Percentiles rank a stretch among this genome's conserved stretches.
These are phyloP conservation scores for Nannobrachium achirus DNA, from an alignment of 2,113 vertebrate genomes.

Conservation along the genomic window DNA sequence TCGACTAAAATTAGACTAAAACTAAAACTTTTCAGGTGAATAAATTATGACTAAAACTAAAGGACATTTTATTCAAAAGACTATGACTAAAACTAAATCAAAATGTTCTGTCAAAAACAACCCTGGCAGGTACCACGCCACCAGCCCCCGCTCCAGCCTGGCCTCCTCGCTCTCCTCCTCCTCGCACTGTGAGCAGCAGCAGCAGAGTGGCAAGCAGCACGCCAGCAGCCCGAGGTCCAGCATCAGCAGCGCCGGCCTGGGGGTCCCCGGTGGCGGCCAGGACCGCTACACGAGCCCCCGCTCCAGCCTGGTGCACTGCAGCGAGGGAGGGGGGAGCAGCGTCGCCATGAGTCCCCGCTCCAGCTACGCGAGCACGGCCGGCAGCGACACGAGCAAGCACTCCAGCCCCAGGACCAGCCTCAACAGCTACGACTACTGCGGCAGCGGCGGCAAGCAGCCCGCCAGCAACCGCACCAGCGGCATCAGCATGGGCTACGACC, in stretches of 20 bases:
- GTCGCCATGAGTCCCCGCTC: constrained; percentile 83
- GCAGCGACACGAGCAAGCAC: constrained; percentile 90
- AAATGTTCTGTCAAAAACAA: too few relatives aligned
- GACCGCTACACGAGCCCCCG: constrained; percentile 85
- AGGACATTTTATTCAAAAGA: too few relatives aligned
- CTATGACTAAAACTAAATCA: too few relatives aligned
- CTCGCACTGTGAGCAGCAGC: too few relatives aligned
- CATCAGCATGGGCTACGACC: constrained; percentile 97
- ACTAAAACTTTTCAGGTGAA: too few relatives aligned
- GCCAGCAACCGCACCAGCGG: constrained; percentile 96
- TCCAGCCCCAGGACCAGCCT: constrained; percentile 91
- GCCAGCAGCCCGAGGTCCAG: constrained; percentile 86
- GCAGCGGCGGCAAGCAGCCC: too few relatives aligned
- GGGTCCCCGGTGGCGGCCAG: constrained; percentile 76
- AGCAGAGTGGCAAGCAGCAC: constrained; percentile 82
- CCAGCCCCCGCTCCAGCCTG: constrained; percentile 83
- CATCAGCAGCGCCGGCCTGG: constrained; percentile 83
- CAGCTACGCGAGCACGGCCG: constrained; percentile 91
- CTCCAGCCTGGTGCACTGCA: constrained; percentile 82
- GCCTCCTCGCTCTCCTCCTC: constrained; percentile 76
- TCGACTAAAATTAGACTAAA: too few relatives aligned
- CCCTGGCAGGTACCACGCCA: constrained; percentile 73
- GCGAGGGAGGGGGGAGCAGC: constrained; percentile 77
- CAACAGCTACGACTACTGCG: constrained; percentile 88
- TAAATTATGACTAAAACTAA: too few relatives aligned